Evolutionary conservation across 1,140 invertebrate species (phyloP), one percentile per base, ranked within the genome.

Genomic region (Scylla paramamosain): DNA sequence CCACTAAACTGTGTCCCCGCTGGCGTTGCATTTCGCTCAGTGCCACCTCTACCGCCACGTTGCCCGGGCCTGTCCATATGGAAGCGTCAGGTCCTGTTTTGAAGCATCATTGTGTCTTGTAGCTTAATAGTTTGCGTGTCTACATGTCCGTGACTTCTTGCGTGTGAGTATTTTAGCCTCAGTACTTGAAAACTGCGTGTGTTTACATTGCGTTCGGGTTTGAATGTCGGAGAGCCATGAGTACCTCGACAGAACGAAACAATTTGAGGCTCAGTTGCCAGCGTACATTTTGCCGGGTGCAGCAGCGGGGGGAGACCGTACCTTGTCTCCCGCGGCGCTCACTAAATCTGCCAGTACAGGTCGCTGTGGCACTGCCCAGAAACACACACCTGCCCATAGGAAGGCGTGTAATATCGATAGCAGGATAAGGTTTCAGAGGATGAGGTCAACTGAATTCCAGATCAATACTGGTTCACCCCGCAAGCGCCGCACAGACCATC

Each of bases 191-290:
- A 59, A 20, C 29, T 28, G 28, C 6, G 45, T 59, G 87, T 45
- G 28, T 90, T 48, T 48, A 90, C 39, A 28, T 48, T 39, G n/a
- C 7, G 28, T 59, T 59, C 20, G 67, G 4, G 32, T 91, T 39
- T 77, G 67, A n/a, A n/a, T 77, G 67, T 2, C 20, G 67, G 20
- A 39, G 29, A 29, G n/a, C 67, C 29, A 0, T 25, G 52, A 39
- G 29, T 91, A 77, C 32, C 67, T 32, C 7, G 29, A 20, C 31
- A 7, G n/a, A 29, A 93, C 92, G 92, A 93, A 93, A 93, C 92
- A 31, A 87, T 93, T 32, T 93, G 92, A 32, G 10, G 59, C 92
- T 52, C 28, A 46, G 92, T 93, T 93, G 84, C 92, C 92, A 93
- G 32, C 20, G 46, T 28, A 52, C 10, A 10, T 77, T 91, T 91